Conservation (phyloP, 2,888 invertebrate genomes). For the Pyrocoelia pectoralis region DNA sequence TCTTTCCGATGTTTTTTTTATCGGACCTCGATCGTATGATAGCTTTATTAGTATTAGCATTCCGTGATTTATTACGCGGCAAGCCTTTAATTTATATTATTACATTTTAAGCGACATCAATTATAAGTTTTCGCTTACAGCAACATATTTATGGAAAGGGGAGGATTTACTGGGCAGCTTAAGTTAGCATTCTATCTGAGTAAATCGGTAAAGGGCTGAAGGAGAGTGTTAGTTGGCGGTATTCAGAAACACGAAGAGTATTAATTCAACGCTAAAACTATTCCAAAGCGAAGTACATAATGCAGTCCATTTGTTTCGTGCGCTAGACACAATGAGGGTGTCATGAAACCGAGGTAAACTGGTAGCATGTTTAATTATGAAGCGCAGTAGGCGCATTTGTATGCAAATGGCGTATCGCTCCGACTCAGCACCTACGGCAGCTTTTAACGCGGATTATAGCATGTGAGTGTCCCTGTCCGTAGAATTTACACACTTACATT, state of each 20-base stretch:
- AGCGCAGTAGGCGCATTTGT: slow-evolving; percentile 46
- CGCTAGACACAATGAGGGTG: slow-evolving; percentile 36
- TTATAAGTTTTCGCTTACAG: neutral
- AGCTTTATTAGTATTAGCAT: neutral
- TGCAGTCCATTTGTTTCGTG: slow-evolving; percentile 39
- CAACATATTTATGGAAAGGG: neutral
- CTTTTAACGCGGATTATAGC: slow-evolving; percentile 49
- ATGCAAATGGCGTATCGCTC: slow-evolving; percentile 48
- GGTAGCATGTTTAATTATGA: slow-evolving; percentile 46
- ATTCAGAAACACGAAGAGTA: slow-evolving; percentile 25
- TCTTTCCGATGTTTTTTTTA: neutral
- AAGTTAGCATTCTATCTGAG: neutral
- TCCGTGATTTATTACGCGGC: neutral
- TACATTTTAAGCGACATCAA: no score
- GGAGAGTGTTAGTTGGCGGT: slow-evolving; percentile 7
- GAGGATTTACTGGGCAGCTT: neutral
- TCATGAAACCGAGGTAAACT: slow-evolving; percentile 38
- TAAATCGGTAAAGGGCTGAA: neutral
- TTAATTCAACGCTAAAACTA: slow-evolving; percentile 36
- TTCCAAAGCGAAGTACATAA: slow-evolving; percentile 38
- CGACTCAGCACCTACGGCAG: slow-evolving; percentile 47
- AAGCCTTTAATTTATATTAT: no score
- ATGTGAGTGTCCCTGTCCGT: slow-evolving; percentile 24
- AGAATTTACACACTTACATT: slow-evolving; percentile 32
- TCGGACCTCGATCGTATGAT: neutral